These are phyloP conservation scores for Triplophysa bombifrons DNA, from an alignment of 2,797 vertebrate genomes.

Conservation along the genomic window DNA sequence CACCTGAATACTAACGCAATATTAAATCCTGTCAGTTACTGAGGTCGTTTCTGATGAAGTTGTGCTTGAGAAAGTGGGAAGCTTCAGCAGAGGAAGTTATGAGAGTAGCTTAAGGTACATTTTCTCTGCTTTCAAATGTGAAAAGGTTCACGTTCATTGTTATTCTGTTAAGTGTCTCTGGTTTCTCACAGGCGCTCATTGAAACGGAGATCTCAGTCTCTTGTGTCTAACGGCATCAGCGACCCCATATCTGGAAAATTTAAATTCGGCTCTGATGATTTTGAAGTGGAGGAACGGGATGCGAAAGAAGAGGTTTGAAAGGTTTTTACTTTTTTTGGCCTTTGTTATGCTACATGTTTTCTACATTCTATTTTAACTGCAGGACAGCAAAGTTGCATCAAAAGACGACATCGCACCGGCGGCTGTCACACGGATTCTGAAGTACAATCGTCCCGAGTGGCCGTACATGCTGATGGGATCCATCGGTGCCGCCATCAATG, in stretches of 20 bases:
- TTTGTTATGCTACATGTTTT: background rate
- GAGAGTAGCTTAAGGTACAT: constrained; percentile 66
- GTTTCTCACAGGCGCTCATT: constrained; percentile 64
- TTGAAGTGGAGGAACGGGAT: constrained; percentile 40
- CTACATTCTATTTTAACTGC: constrained; percentile 9
- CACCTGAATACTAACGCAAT: background rate
- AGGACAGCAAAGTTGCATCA: constrained; percentile 56
- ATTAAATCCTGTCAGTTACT: constrained; percentile 52
- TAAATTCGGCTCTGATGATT: constrained; percentile 27
- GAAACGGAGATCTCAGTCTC: constrained; percentile 68
- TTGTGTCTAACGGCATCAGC: constrained; percentile 61
- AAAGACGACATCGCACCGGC: constrained; percentile 64
- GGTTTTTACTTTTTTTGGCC: background rate
- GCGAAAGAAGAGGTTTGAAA: constrained; percentile 31
- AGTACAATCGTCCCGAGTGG: constrained; percentile 82
- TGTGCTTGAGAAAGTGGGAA: constrained; percentile 50
- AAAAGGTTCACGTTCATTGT: background rate
- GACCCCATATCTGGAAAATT: constrained; percentile 60
- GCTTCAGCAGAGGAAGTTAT: constrained; percentile 65
- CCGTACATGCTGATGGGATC: constrained; percentile 81
- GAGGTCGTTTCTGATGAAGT: constrained; percentile 49
- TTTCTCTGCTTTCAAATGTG: background rate
- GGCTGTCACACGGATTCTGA: constrained; percentile 77
- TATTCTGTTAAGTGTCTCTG: background rate
- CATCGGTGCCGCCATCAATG: constrained; percentile 79